A percentile compares a stretch with the other conserved stretches of the same genome.
Conservation (phyloP, 1,140 invertebrate species). For the Yoshiicerus persimilis region DNA sequence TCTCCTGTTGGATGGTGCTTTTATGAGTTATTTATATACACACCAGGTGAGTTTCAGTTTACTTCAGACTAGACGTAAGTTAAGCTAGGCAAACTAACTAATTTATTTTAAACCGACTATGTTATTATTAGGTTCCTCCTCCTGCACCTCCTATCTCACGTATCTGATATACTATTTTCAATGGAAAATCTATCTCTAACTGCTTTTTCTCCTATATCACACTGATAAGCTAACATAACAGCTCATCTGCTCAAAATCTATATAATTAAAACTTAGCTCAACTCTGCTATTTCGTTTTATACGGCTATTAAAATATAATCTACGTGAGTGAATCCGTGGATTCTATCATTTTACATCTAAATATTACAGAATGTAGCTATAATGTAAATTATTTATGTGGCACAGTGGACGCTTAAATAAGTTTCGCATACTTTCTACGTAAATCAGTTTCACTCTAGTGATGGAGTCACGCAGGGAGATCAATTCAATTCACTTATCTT, state of each 20-base stretch:
- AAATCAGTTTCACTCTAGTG: constrained; percentile 1
- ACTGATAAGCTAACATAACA: not conserved
- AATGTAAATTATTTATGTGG: not conserved
- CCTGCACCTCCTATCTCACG: not conserved
- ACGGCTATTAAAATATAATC: not conserved
- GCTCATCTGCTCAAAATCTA: not conserved
- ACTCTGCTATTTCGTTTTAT: not conserved
- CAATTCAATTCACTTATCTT: constrained; percentile 7
- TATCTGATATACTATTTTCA: not conserved
- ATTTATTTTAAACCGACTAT: not conserved
- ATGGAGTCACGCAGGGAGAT: constrained; percentile 3
- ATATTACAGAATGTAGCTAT: not conserved
- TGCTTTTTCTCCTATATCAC: not conserved
- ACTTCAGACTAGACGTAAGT: not conserved
- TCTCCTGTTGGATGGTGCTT: not conserved
- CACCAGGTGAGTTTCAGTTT: not conserved
- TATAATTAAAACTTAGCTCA: not conserved
- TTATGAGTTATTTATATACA: no score
- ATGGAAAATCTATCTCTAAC: not conserved
- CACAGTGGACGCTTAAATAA: not conserved
- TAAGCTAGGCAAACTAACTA: not conserved
- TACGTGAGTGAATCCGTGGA: not conserved
- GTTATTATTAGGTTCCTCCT: not conserved
- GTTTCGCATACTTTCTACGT: not conserved
- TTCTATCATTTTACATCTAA: not conserved